Base-by-base conservation (phyloP, 1,140 invertebrate species). In the Zaprionus ornatus region DNA sequence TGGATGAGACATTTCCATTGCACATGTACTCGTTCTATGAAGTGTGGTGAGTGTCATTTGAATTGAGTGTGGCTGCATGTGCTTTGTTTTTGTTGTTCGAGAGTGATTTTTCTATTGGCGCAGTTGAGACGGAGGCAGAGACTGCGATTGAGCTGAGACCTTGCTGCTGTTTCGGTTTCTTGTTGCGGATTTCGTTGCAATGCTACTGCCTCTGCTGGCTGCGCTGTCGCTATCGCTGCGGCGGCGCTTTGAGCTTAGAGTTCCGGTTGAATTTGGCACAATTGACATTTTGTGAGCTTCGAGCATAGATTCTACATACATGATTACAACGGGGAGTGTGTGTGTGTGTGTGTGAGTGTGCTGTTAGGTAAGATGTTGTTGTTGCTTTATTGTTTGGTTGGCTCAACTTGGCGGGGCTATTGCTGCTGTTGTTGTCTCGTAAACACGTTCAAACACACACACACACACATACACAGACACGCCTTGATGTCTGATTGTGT, bases 331-430 rank as follows among this genome's bases (percentile, higher is more conserved):
- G 25, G 17, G 19, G 15, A 35, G 56, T 55, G 50, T 64, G 62
- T 52, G 48, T 13, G 25, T 23, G 21, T 29, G n/a, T 48, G 27
- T 68, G 55, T 42, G 13, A 29, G 55, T 55, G 15, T 69, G 77
- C 77, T 88, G 77, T 86, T 88, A 84, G 84, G 83, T 87, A 87
- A 87, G 83, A 88, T 73, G 75, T 77, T 79, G 70, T 57, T 77
- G 62, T 59, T 66, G 42, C 25, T 64, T 59, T 45, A 42, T 40
- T 27, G 25, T 48, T 59, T 29, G 37, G 40, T 63, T 54, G 32
- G 48, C 50, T 32, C 56, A 29, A 12, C 42, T 65, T 75, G 52
- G 19, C 29, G 63, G 67, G 59, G 57, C 57, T 69, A 57, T 32
- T 77, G 59, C 45, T 32, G 67, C 64, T 63, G 72, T n/a, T 45